phyloP scores from a whole-genome alignment of 2,888 invertebrate species.

The Bombylius discolor region DNA sequence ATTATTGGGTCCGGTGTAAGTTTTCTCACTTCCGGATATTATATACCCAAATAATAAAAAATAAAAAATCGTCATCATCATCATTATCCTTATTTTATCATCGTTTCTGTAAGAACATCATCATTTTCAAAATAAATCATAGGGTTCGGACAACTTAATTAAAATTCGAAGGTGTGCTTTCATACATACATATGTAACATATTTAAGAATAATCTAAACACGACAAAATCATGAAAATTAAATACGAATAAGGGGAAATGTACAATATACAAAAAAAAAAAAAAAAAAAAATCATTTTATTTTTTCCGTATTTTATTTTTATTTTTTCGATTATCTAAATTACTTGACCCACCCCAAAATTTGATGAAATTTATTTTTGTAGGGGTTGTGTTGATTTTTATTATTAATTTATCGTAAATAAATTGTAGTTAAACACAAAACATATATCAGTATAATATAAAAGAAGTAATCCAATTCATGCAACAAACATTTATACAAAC shows the following conservation, averaged over 20 bases:
- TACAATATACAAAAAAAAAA: too few relatives aligned
- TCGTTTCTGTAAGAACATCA: neutral
- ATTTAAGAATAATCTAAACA: too few relatives aligned
- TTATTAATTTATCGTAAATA: neutral
- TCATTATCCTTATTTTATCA: neutral
- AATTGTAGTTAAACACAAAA: too few relatives aligned
- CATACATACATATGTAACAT: neutral
- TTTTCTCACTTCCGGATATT: conserved; percentile 5
- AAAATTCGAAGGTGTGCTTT: conserved; percentile 3
- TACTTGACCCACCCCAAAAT: conserved; percentile 6
- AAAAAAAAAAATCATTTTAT: too few relatives aligned
- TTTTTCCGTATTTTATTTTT: neutral
- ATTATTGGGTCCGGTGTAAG: neutral
- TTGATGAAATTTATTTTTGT: neutral
- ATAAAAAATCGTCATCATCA: neutral
- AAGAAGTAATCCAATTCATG: too few relatives aligned
- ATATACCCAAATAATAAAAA: too few relatives aligned
- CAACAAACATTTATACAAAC: too few relatives aligned
- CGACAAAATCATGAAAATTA: too few relatives aligned
- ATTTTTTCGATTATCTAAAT: conserved; percentile 13
- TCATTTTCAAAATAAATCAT: conserved; percentile 8
- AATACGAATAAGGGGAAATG: too few relatives aligned
- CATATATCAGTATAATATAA: too few relatives aligned
- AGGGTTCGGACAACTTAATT: conserved; percentile 8
- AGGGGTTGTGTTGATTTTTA: neutral